phyloP scores from a whole-genome alignment of 2,888 invertebrate genomes.

The Drosophila anomalata region DNA sequence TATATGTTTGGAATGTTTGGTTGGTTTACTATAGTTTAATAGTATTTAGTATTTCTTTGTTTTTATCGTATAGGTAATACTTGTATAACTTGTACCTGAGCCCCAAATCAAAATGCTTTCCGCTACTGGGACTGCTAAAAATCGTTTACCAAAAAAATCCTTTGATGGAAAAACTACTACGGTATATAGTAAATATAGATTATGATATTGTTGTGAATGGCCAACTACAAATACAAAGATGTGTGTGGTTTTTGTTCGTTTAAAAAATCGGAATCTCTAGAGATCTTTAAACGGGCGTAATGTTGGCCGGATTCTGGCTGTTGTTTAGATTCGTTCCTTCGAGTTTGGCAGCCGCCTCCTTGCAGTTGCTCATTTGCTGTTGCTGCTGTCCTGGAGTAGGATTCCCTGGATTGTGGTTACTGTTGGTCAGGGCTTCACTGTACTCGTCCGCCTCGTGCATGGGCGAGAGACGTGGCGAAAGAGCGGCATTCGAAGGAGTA shows the following conservation, averaged over 20 bases:
- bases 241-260: conserved; percentile 24
- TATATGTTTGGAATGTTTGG: conserved; percentile 37
- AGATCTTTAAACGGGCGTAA: conserved; percentile 73
- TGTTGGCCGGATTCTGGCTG: conserved; percentile 59
- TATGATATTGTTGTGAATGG: conserved; percentile 27
- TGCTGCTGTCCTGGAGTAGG: conserved; percentile 9
- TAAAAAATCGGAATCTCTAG: not conserved
- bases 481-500: conserved; percentile 64
- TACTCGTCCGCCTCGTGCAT: conserved; percentile 93
- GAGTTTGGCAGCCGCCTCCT: conserved; percentile 60
- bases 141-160: conserved; percentile 45
- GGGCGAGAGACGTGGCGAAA: conserved; percentile 88
- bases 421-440: conserved; percentile 42
- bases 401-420: conserved; percentile 43
- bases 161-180: conserved; percentile 54
- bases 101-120: conserved; percentile 47
- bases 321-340: conserved; percentile 48
- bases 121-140: conserved; percentile 50
- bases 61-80: conserved; percentile 56
- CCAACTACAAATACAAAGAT: conserved; percentile 28
- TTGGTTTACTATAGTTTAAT: conserved; percentile 18
- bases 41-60: conserved; percentile 2
- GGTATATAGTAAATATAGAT: conserved; percentile 43
- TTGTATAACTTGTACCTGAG: conserved; percentile 62
- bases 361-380: conserved; percentile 46